These are phyloP conservation scores for Mormyrus iriodes DNA, from an alignment of 2,113 vertebrate species.

Conservation along the genomic window DNA sequence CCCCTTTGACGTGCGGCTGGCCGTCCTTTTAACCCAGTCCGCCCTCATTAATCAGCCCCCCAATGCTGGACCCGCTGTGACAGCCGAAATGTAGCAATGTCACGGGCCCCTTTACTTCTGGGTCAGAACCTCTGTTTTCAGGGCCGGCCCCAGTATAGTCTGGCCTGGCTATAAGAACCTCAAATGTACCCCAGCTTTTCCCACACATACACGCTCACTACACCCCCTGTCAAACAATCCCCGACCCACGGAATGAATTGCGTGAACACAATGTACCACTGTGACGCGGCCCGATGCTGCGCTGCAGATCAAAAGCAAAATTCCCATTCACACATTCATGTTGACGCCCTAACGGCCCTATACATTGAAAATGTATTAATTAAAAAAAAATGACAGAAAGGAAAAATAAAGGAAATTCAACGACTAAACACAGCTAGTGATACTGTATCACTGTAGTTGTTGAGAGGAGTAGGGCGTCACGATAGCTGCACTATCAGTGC, in stretches of 20 bases:
- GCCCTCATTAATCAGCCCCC: slow-evolving; percentile 5
- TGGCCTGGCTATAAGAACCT: neutral
- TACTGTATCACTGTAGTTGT: neutral
- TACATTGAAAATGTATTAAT: neutral
- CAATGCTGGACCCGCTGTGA: neutral
- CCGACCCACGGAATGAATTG: neutral
- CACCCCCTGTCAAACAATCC: slow-evolving; percentile 2
- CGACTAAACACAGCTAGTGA: neutral
- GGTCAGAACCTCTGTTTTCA: neutral
- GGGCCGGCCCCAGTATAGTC: neutral
- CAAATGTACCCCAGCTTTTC: neutral
- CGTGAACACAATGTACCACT: neutral
- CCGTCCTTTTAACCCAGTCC: slow-evolving; percentile 2
- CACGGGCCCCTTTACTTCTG: slow-evolving; percentile 14
- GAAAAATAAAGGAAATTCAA: neutral
- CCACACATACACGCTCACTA: neutral
- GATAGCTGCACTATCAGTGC: neutral
- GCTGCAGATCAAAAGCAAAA: slow-evolving; percentile 5
- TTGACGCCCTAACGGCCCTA: neutral
- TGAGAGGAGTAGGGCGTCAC: neutral
- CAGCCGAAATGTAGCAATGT: neutral
- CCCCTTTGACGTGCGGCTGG: neutral
- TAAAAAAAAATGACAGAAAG: neutral
- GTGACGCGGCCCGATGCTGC: neutral
- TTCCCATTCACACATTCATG: neutral